Evolutionary conservation across 2,888 invertebrate species (phyloP).

Genomic region (Limnephilus lunatus): DNA sequence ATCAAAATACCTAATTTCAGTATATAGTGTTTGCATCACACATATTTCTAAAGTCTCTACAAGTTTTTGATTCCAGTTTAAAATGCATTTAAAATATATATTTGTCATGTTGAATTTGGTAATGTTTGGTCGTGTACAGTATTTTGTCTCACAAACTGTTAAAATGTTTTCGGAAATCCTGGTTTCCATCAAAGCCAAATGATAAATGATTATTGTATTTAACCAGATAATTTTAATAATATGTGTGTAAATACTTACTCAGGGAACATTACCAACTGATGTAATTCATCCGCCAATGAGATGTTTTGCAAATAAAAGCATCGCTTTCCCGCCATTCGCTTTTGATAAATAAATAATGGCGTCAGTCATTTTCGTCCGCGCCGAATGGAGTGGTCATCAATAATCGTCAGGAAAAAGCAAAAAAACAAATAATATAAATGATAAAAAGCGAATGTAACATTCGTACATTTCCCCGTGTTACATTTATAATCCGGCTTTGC

Average conservation of each 20-base stretch:
- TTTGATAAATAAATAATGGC: conserved; percentile 24
- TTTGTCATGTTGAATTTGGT: no score
- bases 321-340: conserved; percentile 22
- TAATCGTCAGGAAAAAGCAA: conserved; percentile 36
- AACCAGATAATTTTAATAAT: neutral
- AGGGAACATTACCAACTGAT: neutral
- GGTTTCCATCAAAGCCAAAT: neutral
- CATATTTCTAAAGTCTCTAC: no score
- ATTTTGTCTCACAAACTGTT: no score
- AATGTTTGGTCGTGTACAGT: no score
- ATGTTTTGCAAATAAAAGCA: conserved; percentile 17
- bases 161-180: neutral
- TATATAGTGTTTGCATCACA: no score
- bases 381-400: conserved; percentile 43
- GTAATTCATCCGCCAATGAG: neutral
- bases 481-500: conserved; percentile 48
- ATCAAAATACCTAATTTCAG: no score
- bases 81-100: no score
- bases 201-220: neutral
- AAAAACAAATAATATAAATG: conserved; percentile 34
- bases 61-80: no score
- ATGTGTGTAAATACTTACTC: neutral
- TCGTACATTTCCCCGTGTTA: conserved; percentile 45
- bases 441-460: conserved; percentile 44
- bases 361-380: conserved; percentile 40